phyloP scores from a whole-genome alignment of 35 echinoderm and acorn worm species.

The Ptychodera flava region DNA sequence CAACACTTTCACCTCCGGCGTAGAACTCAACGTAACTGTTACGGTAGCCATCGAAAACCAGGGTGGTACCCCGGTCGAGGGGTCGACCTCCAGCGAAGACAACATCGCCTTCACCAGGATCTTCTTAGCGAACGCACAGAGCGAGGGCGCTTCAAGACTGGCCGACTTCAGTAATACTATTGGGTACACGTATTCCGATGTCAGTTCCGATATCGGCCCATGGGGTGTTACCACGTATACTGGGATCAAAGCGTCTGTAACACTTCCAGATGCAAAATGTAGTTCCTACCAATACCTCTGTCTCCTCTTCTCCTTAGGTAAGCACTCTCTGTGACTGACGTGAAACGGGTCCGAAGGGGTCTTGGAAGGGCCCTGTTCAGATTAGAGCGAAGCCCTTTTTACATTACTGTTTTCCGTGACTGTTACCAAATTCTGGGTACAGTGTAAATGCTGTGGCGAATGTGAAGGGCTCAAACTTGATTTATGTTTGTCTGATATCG shows the following conservation, averaged over 20 bases:
- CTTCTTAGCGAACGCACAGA: neutral
- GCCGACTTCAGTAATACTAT: neutral
- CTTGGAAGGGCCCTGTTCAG: too few relatives aligned
- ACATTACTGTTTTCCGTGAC: too few relatives aligned
- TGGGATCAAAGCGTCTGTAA: neutral
- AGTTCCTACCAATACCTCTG: neutral
- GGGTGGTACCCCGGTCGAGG: neutral
- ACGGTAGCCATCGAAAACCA: neutral
- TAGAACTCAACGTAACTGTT: neutral
- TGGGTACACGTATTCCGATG: neutral
- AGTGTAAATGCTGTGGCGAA: too few relatives aligned
- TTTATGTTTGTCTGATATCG: too few relatives aligned
- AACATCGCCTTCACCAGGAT: neutral
- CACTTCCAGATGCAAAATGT: neutral
- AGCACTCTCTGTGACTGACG: too few relatives aligned
- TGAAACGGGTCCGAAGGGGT: too few relatives aligned
- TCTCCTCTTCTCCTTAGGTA: neutral
- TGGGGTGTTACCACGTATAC: neutral
- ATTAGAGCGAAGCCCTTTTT: too few relatives aligned
- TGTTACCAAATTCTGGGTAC: too few relatives aligned
- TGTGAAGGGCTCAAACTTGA: too few relatives aligned
- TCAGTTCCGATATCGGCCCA: neutral
- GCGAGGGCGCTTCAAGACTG: neutral
- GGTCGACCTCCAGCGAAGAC: neutral
- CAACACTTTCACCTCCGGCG: neutral